Evolutionary conservation across 2,113 vertebrate species (phyloP), one percentile per base, ranked within the genome.

Genomic region (Sturnira hondurensis): DNA sequence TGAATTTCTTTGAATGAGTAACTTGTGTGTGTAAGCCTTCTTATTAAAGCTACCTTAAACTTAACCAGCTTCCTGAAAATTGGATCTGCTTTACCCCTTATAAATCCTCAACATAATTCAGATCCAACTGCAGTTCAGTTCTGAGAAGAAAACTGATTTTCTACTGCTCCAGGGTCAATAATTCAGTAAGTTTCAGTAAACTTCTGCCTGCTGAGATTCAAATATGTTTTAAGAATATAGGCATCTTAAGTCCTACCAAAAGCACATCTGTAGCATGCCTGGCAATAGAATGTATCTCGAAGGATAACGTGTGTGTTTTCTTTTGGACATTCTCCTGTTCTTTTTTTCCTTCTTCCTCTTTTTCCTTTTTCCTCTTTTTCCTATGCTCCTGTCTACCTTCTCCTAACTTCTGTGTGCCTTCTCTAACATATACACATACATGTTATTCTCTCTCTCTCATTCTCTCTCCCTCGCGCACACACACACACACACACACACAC

Each of bases 111-210:
- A 43, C 15, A 16, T 80, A 85, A 88, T 82, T 86, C 71, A 87
- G 10, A 65, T 82, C 54, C 67, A 95, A 80, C 36, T 65, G 88
- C 38, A 38, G 22, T 63, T 93, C 45, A 58, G 47, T 94, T 70
- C 38, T 92, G 58, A 54, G 90, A 88, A 77, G 45, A 91, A 95
- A 89, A 93, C 33, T 91, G n/a, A 76, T 94, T 94, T 96, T 52
- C 86, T 93, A 26, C 24, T 80, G 80, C 70, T 95, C 36, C 56
- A 86, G 36, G 54, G 84, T 90, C 45, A 84, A 86, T 54, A 92
- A 71, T 84, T 95, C 45, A 74, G 11, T 85, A 87, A 89, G 50
- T 16, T 63, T 91, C 67, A 86, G 36, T 80, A 88, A 94, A 73
- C 73, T 52, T n/a, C 14, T 86, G 86, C 52, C 77, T 83, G 41